Conservation (phyloP, 2,888 invertebrate genomes). For the Machimus atricapillus region DNA sequence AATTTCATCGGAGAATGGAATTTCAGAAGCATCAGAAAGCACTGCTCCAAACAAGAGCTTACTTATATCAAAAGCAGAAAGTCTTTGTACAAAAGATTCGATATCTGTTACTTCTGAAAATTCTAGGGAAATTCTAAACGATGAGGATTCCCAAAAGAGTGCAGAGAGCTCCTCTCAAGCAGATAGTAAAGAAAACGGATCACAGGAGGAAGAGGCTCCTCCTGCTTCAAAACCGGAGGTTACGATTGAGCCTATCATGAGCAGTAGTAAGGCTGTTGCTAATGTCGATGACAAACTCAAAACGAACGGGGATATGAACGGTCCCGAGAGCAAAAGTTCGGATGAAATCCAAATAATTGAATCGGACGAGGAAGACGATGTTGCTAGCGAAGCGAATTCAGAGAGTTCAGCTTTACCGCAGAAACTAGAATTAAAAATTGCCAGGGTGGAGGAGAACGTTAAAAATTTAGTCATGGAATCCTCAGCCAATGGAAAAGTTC, state of each 20-base stretch:
- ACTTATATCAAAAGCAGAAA: constrained; percentile 33
- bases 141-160: constrained; percentile 53
- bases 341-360: constrained; percentile 48
- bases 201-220: not conserved
- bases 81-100: constrained; percentile 2
- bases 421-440: constrained; percentile 38
- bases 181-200: constrained; percentile 48
- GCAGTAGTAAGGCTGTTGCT: not conserved
- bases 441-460: constrained; percentile 33
- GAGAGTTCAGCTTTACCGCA: constrained; percentile 48
- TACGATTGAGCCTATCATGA: not conserved
- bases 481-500: constrained; percentile 36
- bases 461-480: constrained; percentile 31
- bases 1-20: constrained; percentile 56
- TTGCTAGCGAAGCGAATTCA: constrained; percentile 45
- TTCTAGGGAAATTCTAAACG: constrained; percentile 47
- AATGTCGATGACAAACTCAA: not conserved
- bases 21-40: constrained; percentile 40
- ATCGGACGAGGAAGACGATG: constrained; percentile 47
- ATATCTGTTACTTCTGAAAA: constrained; percentile 26
- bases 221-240: not conserved
- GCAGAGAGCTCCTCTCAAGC: constrained; percentile 52
- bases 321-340: not conserved
- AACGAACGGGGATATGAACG: constrained; percentile 41
- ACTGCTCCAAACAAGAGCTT: constrained; percentile 40